Evolutionary conservation across 2,888 invertebrate species (phyloP).

Genomic region (Elysia crispata): DNA sequence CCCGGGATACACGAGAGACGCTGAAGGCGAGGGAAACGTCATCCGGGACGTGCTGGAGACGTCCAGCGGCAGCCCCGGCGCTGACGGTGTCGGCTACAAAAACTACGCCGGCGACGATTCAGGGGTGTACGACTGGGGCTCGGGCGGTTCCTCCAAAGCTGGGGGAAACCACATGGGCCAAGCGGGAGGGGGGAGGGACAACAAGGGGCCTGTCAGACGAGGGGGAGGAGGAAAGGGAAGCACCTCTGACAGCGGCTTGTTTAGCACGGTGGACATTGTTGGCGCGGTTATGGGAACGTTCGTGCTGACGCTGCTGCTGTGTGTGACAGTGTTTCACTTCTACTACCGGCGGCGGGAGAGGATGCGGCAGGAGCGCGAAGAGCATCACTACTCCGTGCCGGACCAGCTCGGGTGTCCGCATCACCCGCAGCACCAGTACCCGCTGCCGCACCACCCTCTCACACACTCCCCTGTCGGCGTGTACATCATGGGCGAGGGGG

Average conservation of each 20-base stretch:
- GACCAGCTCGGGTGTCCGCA: conserved; percentile 41
- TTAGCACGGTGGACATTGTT: conserved; percentile 72
- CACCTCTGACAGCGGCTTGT: conserved; percentile 51
- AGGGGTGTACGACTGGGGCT: conserved; percentile 49
- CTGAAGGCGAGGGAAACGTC: conserved; percentile 37
- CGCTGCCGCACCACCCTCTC: conserved; percentile 49
- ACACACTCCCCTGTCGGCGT: conserved; percentile 46
- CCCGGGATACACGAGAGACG: conserved; percentile 18
- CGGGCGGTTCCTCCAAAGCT: conserved; percentile 50
- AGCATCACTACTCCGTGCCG: conserved; percentile 52
- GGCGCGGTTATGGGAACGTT: conserved; percentile 76
- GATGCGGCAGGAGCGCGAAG: conserved; percentile 48
- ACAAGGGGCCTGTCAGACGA: no score
- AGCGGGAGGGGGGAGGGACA: conserved; percentile 9
- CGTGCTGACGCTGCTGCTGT: conserved; percentile 72
- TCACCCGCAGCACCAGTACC: conserved; percentile 45
- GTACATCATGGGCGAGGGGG: conserved; percentile 58
- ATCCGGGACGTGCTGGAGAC: conserved; percentile 40
- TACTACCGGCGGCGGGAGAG: conserved; percentile 56
- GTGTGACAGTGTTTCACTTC: conserved; percentile 69
- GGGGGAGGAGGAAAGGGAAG: conserved; percentile 36
- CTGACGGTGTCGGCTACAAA: conserved; percentile 25
- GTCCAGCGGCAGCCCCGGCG: conserved; percentile 36
- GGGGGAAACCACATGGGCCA: conserved; percentile 41
- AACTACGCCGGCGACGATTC: conserved; percentile 47